phyloP scores from a whole-genome alignment of 2,888 invertebrate species.

The Brachyopa scutellaris region DNA sequence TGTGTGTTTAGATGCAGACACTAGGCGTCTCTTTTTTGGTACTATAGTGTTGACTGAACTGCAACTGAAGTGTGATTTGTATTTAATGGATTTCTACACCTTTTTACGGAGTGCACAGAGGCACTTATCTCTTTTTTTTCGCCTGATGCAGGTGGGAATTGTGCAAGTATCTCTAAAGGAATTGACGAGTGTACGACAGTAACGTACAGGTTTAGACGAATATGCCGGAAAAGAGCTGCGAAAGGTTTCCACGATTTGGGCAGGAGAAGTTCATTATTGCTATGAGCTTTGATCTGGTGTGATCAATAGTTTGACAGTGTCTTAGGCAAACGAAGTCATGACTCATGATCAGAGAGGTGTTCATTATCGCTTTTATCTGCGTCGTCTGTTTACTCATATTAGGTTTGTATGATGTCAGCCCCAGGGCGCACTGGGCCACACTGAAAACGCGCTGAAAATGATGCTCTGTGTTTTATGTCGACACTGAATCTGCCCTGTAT shows the following conservation, averaged over 20 bases:
- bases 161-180: not conserved
- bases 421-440: too few species aligned
- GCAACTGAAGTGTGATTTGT: slow-evolving; percentile 69
- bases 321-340: too few species aligned
- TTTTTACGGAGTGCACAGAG: slow-evolving; percentile 48
- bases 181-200: slow-evolving; percentile 26
- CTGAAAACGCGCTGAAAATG: too few species aligned
- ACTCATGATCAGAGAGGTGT: too few species aligned
- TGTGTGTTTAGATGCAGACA: not conserved
- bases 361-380: too few species aligned
- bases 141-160: slow-evolving; percentile 66
- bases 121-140: slow-evolving; percentile 50
- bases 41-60: slow-evolving; percentile 50
- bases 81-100: slow-evolving; percentile 71
- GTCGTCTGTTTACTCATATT: too few species aligned
- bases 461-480: too few species aligned
- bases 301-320: too few species aligned
- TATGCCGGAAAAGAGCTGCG: slow-evolving; percentile 60
- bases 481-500: too few species aligned
- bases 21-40: slow-evolving; percentile 43
- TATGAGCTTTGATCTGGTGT: too few species aligned
- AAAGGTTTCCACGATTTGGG: slow-evolving; percentile 1
- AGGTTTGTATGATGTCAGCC: too few species aligned
- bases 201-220: slow-evolving; percentile 35
- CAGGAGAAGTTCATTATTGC: slow-evolving; percentile 10